Base-by-base conservation (phyloP, 2,113 vertebrate species). In the Syngnathus typhle region DNA sequence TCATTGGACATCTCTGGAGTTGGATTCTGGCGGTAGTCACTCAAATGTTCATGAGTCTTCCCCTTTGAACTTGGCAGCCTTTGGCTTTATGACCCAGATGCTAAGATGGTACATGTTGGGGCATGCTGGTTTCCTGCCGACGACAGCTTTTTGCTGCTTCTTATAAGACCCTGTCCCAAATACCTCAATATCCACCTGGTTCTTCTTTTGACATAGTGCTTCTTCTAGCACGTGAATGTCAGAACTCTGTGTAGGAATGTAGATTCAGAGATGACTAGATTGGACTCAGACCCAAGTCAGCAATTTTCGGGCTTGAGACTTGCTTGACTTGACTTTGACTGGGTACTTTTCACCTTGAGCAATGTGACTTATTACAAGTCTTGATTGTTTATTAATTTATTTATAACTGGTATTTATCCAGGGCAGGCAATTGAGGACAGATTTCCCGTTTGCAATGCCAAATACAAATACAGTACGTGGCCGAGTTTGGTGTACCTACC, bases 401-500 rank as follows among this genome's bases (percentile, higher is more conserved):
- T 19, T 19, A 7, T 18, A 49, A 49, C 47, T 1, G 1, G 12
- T 46, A 15, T 49, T 49, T 19, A 49, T 49, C 47, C 18, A 6
- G 6, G 47, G 7, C 15, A 49, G 7, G 47, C 6, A 49, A 19
- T n/a, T 19, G 47, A 8, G 47, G 19, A 49, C 47, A 19, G 43
- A 46, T 46, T 46, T 15, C 15, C 43, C 27, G 5, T 46, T 46
- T 46, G 43, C 12, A 46, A 9, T 7, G 18, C 47, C 7, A 49
- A 19, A n/a, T 49, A 49, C 47, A n/a, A 19, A 19, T 19, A 18
- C 1, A 6, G 1, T 49, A 18, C 1, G 18, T 18, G 16, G 44
- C 44, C 5, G 6, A 13, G 44, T 47, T 32, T 15, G 37, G 21
- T n/a, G 63, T 6, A 90, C 91, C 92, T 90, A 98, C 96, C 96